Base-by-base conservation (phyloP, 2,888 invertebrate species). In the Agonopterix alstromeriana region DNA sequence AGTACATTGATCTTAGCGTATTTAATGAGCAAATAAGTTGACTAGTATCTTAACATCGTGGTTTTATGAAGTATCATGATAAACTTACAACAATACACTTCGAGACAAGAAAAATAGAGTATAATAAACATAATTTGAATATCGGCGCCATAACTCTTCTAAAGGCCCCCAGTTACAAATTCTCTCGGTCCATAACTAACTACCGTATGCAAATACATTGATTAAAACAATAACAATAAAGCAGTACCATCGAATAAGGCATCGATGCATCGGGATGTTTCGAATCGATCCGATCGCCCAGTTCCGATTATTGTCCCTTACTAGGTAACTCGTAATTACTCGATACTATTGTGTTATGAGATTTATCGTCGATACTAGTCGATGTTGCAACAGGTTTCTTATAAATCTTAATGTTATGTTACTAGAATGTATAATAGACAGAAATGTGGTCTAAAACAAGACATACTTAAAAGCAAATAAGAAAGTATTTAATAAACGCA, bases 221-320 rank as follows among this genome's bases (percentile, higher is more conserved):
- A 82, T 82, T 82, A 77, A 81, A 79, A 69, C 71, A 63, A 70
- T 68, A 80, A 80, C 75, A 78, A 82, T 80, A 80, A 82, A 83
- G 71, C 68, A 71, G 71, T 58, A 59, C 65, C 71, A 74, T 76
- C 81, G 80, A 78, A 83, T 80, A 83, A 82, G 81, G 82, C 60
- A 80, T 82, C 81, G 78, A 75, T 74, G 63, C 70, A 67, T 68
- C 73, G 72, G 56, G 51, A 48, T 48, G 57, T 54, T 55, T 69
- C 71, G 65, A 69, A 70, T 73, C 73, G 77, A 77, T 75, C 67
- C 68, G 71, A 82, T 79, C 71, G 54, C 43, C 48, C 47, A 46
- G 49, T 58, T 56, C 43, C 76, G 82, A 84, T 83, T 82, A 76
- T 79, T 82, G 78, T 82, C 71, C 85, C 84, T 70, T 82, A 84